Conservation (phyloP, 2,797 vertebrate species). For the Anguilla megastoma region DNA sequence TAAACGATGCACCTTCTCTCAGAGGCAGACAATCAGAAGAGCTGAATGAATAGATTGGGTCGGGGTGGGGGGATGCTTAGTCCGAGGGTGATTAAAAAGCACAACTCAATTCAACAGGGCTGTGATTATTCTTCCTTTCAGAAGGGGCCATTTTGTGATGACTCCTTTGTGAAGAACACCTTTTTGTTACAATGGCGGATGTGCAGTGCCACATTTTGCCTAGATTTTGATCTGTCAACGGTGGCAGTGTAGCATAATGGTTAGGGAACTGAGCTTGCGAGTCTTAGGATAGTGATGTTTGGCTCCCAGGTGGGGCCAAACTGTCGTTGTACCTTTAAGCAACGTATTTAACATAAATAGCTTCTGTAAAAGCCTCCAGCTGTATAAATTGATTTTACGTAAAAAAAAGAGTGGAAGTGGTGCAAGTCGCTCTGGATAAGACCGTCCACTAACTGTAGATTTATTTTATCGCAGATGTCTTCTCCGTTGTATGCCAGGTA, state of each 20-base stretch:
- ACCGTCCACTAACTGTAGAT: background rate
- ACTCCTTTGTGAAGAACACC: background rate
- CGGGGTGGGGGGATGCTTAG: background rate
- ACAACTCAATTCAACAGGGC: background rate
- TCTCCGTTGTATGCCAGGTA: background rate
- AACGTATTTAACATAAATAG: background rate
- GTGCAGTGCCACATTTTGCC: background rate
- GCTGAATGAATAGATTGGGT: conserved; percentile 41
- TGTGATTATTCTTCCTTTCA: conserved; percentile 10
- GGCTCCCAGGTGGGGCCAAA: background rate
- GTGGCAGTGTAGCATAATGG: background rate
- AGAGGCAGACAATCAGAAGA: conserved; percentile 71
- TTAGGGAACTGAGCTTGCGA: background rate
- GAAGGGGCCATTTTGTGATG: background rate
- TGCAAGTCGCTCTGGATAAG: background rate
- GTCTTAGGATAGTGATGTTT: background rate
- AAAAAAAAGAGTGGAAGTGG: background rate
- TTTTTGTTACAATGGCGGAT: background rate
- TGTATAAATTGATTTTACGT: conserved; percentile 10
- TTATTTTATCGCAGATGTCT: background rate
- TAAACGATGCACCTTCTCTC: conserved; percentile 64
- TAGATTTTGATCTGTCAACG: background rate
- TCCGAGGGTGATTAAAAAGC: conserved; percentile 7
- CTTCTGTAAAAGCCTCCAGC: background rate
- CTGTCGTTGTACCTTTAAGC: background rate